phyloP scores from a whole-genome alignment of 2,113 vertebrate species.

The Gallinago media region DNA sequence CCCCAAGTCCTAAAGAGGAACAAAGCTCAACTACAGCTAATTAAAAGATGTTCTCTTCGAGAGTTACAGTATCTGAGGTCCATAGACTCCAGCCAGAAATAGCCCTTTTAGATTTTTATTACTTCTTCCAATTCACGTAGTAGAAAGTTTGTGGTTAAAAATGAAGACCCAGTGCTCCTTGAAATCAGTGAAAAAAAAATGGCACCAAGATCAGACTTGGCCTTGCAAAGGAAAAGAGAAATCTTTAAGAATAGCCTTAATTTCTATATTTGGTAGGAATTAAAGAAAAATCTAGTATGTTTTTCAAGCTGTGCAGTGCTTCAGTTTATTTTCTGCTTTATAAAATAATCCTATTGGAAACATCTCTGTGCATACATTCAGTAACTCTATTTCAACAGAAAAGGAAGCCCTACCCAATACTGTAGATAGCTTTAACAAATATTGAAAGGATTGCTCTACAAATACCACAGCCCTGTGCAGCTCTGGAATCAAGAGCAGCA shows the following conservation, averaged over 20 bases:
- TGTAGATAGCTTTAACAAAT: constrained; percentile 1
- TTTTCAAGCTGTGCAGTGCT: neutral
- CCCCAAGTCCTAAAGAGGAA: neutral
- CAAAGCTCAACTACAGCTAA: neutral
- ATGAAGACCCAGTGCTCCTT: neutral
- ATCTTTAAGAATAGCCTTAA: neutral
- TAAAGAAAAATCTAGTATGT: neutral
- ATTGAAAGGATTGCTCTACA: neutral
- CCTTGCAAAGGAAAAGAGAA: neutral
- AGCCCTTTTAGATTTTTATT: neutral
- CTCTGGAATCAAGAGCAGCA: neutral
- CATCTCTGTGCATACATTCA: constrained; percentile 10
- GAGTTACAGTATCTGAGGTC: neutral
- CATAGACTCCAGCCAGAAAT: neutral
- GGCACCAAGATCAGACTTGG: neutral
- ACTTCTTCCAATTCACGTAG: neutral
- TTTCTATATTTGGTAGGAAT: neutral
- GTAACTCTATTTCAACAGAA: constrained; percentile 7
- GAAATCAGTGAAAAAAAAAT: neutral
- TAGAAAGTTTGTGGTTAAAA: neutral
- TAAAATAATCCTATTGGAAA: constrained; percentile 37
- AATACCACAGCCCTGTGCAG: neutral
- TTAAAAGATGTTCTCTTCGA: neutral
- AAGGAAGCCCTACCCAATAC: neutral
- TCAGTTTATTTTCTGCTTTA: constrained; percentile 27